Base-by-base conservation (phyloP, 1,140 invertebrate genomes). In the Listronotus bonariensis region DNA sequence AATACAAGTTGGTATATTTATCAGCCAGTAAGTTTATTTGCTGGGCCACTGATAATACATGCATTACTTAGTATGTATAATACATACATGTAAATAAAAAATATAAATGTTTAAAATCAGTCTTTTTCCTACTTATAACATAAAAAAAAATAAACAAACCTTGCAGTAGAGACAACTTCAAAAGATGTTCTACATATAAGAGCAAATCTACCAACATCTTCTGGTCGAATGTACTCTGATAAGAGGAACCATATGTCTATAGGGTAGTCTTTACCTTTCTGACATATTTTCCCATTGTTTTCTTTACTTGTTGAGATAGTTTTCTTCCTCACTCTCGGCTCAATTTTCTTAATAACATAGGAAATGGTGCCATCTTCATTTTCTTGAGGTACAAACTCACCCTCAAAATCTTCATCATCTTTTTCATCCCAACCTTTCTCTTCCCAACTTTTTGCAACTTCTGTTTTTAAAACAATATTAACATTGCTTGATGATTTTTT, bases 231-330 rank as follows among this genome's bases (percentile, higher is more conserved):
- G 67, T 86, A 87, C 41, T 84, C 78, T 1, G 87, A 87, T 72
- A 92, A 80, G 6, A 87, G 71, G 78, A 85, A 88, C 88, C 89
- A 92, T 26, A 92, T 76, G 73, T 90, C 89, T 62, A 88, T 77
- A 5, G 88, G 89, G 79, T 90, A 91, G 11, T 83, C 77, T 18
- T 78, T 71, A 34, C 87, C 87, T 58, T 71, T 68, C 38, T 41
- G 32, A 36, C 46, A 54, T 48, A 38, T 45, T 56, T 65, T 32
- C 20, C 59, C 8, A 34, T 38, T 46, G 60, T 76, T 14, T 17
- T 58, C 34, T 40, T 74, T 58, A 48, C 58, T 67, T 76, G 41
- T 76, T 10, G 62, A 69, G 18, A 41, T 10, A 31, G 66, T 72
- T 58, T 75, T 76, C 60, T 67, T 76, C 49, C 72, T 69, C 12